Evolutionary conservation across 2,888 invertebrate genomes (phyloP).

Genomic region (Microplitis manilae): DNA sequence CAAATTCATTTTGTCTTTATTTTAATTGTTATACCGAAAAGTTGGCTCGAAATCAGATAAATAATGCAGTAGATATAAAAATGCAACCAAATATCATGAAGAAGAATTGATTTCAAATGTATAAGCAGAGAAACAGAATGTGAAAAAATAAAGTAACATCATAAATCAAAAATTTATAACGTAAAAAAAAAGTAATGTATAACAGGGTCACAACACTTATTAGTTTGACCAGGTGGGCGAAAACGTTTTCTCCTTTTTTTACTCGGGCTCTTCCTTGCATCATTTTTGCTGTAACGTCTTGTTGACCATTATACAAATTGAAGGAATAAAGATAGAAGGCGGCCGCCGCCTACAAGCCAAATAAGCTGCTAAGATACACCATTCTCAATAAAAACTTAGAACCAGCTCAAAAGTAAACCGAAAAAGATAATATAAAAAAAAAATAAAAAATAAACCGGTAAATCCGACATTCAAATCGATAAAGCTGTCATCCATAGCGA

Average conservation of each 20-base stretch:
- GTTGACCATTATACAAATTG: constrained; percentile 57
- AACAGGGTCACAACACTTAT: constrained; percentile 62
- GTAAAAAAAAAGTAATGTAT: constrained; percentile 62
- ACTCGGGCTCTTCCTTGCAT: constrained; percentile 39
- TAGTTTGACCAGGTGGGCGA: constrained; percentile 63
- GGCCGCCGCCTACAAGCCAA: constrained; percentile 61
- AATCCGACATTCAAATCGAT: no score
- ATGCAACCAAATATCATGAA: not conserved
- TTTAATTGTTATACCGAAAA: constrained; percentile 19
- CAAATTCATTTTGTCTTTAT: no score
- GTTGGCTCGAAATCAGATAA: constrained; percentile 31
- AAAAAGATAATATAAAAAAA: constrained; percentile 2
- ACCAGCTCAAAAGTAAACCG: constrained; percentile 39
- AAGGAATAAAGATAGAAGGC: constrained; percentile 56
- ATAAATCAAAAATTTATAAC: constrained; percentile 42
- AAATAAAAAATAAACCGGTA: not conserved
- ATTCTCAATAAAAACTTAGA: constrained; percentile 55
- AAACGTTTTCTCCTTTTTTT: constrained; percentile 30
- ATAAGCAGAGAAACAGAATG: constrained; percentile 21
- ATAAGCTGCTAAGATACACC: constrained; percentile 60
- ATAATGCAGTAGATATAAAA: constrained; percentile 32
- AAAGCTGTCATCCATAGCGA: no score
- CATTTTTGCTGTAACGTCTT: constrained; percentile 34
- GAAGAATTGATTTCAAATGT: constrained; percentile 33
- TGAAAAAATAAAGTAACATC: constrained; percentile 31